Evolutionary conservation across 1,140 invertebrate species (phyloP).

Genomic region (Agraylea sexmaculata): DNA sequence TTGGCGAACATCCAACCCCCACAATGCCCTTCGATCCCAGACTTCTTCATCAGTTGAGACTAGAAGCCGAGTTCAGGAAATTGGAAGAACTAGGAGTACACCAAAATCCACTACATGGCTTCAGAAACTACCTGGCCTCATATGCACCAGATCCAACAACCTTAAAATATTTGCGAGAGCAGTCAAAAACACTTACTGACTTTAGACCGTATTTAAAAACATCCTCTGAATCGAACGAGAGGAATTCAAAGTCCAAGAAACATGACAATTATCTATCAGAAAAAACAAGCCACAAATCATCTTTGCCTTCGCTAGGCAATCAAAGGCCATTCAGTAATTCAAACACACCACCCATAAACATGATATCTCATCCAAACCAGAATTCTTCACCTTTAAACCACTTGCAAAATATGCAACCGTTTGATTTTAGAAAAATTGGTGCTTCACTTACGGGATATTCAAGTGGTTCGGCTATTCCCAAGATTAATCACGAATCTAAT

Average conservation of each 20-base stretch:
- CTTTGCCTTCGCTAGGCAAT: constrained; percentile 4
- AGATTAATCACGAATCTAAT: constrained; percentile 29
- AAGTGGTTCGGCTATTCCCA: constrained; percentile 26
- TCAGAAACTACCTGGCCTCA: constrained; percentile 23
- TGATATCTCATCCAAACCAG: no score
- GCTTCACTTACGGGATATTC: constrained; percentile 32
- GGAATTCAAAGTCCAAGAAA: constrained; percentile 2
- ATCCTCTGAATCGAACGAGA: no score
- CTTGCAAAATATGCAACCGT: constrained; percentile 89
- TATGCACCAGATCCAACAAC: constrained; percentile 29
- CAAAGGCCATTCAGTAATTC: constrained; percentile 7
- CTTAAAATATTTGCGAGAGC: constrained; percentile 36
- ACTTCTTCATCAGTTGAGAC: constrained; percentile 31
- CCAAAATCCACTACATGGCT: constrained; percentile 17
- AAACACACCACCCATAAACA: constrained; percentile 40
- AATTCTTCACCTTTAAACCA: constrained; percentile 65
- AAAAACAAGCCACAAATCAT: constrained; percentile 4
- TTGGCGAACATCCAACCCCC: constrained; percentile 3
- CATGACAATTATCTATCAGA: constrained; percentile 6
- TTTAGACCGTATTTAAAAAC: constrained; percentile 6
- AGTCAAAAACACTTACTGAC: constrained; percentile 25
- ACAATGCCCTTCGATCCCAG: constrained; percentile 22
- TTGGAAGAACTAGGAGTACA: constrained; percentile 29
- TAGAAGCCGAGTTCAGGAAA: constrained; percentile 35
- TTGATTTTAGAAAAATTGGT: constrained; percentile 78